Evolutionary conservation across 2,113 vertebrate species (phyloP), one percentile per base, ranked within the genome.

Genomic region (Damaliscus lunatus): DNA sequence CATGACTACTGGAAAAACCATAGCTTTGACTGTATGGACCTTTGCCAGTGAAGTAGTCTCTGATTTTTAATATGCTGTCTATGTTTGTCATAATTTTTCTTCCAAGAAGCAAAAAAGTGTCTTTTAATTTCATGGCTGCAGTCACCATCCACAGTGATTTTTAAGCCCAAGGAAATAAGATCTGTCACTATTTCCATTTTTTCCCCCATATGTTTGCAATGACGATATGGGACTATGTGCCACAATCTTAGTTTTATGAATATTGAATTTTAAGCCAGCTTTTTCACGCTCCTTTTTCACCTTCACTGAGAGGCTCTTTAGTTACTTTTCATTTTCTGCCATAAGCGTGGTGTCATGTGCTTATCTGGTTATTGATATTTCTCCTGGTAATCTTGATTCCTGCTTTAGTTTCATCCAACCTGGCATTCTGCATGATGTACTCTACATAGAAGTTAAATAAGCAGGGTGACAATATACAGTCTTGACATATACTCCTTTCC

Each of bases 161-260:
- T 67, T 19, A 67, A 67, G 64, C 17, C 64, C 64, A 36, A 36
- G 33, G 17, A 67, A 67, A 9, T 21, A 67, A 67, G 17, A 9
- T 67, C 64, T 67, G 17, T 67, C 17, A 36, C 33, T 36, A 67
- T 67, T 67, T 67, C 33, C 33, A 67, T 21, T 2, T 2, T 0
- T 2, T 1, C 0, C 1, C 8, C 33, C 29, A 62, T 21, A 67
- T 21, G 17, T 67, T 67, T 67, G 4, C n/a, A 67, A 21, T 36
- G n/a, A 67, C 0, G 0, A 21, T 36, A 21, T 36, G 33, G 60
- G 64, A 67, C 64, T 67, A 36, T 19, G 19, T 67, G 64, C 17
- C 8, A 21, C 19, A n/a, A 67, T 67, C 33, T 67, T 67, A 67
- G 64, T 67, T 67, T 67, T 36, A 21, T 21, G 33, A 67, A 67